A percentile compares a stretch with the other conserved stretches of the same genome.
Evolutionary conservation across 2,888 invertebrate species (phyloP).

Genomic region (Apomyelois bistriatella): DNA sequence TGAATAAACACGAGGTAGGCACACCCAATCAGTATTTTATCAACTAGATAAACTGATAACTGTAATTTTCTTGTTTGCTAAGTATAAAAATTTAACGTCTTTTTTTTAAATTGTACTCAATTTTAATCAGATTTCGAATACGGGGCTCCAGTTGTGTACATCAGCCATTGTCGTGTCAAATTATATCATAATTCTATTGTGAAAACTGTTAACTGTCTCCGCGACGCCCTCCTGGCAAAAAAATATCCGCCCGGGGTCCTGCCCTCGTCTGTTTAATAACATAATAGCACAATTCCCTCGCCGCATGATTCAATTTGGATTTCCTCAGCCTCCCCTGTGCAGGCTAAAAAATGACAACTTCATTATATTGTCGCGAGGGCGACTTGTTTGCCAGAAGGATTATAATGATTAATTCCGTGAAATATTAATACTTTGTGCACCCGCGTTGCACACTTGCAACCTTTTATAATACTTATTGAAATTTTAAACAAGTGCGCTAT

Average conservation of each 20-base stretch:
- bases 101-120: no score
- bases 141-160: conserved; percentile 13
- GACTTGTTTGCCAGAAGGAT: conserved; percentile 78
- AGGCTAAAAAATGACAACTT: conserved; percentile 80
- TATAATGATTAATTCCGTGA: conserved; percentile 79
- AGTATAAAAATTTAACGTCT: no score
- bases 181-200: conserved; percentile 80
- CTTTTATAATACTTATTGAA: conserved; percentile 60
- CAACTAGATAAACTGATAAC: no score
- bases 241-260: conserved; percentile 75
- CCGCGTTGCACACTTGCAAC: conserved; percentile 68
- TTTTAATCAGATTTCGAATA: conserved; percentile 25
- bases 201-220: conserved; percentile 78
- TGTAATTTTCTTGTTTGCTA: no score
- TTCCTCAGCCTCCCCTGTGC: conserved; percentile 78
- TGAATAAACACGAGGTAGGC: no score
- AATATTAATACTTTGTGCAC: conserved; percentile 77
- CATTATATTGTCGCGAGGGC: conserved; percentile 77
- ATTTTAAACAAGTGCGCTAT: conserved; percentile 61
- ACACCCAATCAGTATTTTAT: no score
- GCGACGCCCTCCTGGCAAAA: conserved; percentile 68
- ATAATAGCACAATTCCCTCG: conserved; percentile 85
- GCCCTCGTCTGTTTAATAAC: conserved; percentile 83
- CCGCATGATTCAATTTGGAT: conserved; percentile 85
- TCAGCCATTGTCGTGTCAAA: conserved; percentile 66